Evolutionary conservation across 2,113 vertebrate species (phyloP), one percentile per base, ranked within the genome.

Genomic region (Phasianus colchicus): DNA sequence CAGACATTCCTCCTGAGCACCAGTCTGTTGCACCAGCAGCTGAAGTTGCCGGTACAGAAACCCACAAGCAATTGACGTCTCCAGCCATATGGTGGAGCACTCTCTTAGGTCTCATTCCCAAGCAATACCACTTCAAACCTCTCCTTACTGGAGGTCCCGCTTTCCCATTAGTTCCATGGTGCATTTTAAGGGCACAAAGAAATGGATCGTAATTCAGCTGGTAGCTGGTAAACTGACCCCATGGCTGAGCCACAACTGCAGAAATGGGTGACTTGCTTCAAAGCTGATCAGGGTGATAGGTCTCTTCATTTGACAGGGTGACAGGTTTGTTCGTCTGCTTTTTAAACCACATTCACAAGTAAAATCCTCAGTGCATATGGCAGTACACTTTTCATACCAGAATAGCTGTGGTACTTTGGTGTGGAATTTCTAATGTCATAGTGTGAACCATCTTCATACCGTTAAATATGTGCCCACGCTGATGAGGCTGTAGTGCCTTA

Each of bases 401-500:
- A 72, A 29, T 6, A 92, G 72, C 21, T 86, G 65, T 32, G 66
- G 78, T 19, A 57, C 34, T 86, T 60, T 80, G 12, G 38, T 86
- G 83, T 67, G 65, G 69, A 57, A 2, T 77, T 75, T 65, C 47
- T 83, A 77, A 77, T 61, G 88, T 78, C 80, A 19, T 16, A 75
- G 40, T 54, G 86, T 77, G 80, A 82, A 95, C 86, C 86, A 78
- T 54, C 36, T 72, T 66, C 27, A 54, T 83, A 83, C 85, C 82
- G 74, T 83, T 88, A 77, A 74, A 19, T 38, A 50, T 9, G 73
- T 90, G 83, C 74, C 63, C 63, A 34, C 45, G 86, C 83, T 88
- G 93, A 86, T 0, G 0, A 82, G 83, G 77, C 50, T 32, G 92
- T 65, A 88, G 48, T 69, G 77, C 83, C 66, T 80, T 69, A 52